These are phyloP conservation scores for Oryctes rhinoceros DNA, from an alignment of 1,140 invertebrate genomes.

Conservation along the genomic window DNA sequence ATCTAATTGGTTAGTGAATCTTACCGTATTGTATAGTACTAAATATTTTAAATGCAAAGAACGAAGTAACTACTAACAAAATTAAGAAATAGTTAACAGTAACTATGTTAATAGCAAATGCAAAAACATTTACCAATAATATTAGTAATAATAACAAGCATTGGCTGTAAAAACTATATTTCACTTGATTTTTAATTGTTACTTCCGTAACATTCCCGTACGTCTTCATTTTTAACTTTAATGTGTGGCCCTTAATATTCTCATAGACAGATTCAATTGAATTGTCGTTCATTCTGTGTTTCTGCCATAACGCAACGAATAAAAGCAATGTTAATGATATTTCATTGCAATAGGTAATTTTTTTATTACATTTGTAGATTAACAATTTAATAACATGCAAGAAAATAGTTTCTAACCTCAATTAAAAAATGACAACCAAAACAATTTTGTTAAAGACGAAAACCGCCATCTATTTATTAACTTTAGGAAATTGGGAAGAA, in stretches of 20 bases:
- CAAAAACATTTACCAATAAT: slow-evolving; percentile 36
- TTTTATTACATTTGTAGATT: no score
- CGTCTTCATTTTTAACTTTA: slow-evolving; percentile 31
- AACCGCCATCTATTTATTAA: no score
- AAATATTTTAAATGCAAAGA: slow-evolving; percentile 43
- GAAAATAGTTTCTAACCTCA: no score
- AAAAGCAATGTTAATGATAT: no score
- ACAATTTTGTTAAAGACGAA: no score
- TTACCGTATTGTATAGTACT: slow-evolving; percentile 45
- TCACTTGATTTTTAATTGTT: slow-evolving; percentile 24
- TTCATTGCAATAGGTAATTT: no score
- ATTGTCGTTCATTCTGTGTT: neutral
- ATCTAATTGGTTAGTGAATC: slow-evolving; percentile 41
- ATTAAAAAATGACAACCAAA: no score
- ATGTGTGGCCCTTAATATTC: slow-evolving; percentile 16
- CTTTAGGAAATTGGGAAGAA: no score
- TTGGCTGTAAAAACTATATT: slow-evolving; percentile 12
- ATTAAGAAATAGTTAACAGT: slow-evolving; percentile 29
- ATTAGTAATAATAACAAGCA: slow-evolving; percentile 14
- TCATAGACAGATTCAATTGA: slow-evolving; percentile 20
- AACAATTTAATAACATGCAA: no score
- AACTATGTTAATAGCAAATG: slow-evolving; percentile 30
- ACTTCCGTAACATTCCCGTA: slow-evolving; percentile 7
- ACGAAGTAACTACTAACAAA: slow-evolving; percentile 34
- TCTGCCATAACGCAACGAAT: neutral